Conservation (phyloP, 2,113 vertebrate genomes). For the Chinchilla lanigera region DNA sequence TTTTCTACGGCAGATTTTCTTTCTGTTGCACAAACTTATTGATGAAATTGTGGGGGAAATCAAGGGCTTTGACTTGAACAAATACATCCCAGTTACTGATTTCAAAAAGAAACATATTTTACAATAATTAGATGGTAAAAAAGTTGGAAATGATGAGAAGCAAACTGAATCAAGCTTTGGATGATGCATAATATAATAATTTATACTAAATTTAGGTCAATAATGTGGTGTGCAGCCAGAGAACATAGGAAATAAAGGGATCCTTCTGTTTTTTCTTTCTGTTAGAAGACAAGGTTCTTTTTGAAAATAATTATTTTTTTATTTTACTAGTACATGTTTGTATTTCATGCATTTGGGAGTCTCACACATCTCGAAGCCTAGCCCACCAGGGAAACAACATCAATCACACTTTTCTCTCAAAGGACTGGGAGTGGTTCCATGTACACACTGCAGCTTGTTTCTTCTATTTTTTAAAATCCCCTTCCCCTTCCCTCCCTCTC, state of each 20-base stretch:
- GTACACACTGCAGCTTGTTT: not conserved
- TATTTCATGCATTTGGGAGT: not conserved
- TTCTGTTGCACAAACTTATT: not conserved
- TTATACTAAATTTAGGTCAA: conserved; percentile 63
- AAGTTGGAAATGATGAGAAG: conserved; percentile 63
- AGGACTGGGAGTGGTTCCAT: not conserved
- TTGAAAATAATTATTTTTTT: not conserved
- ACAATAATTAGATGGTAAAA: conserved; percentile 69
- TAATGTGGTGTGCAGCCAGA: conserved; percentile 10
- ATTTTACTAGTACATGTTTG: not conserved
- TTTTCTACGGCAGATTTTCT: conserved; percentile 1
- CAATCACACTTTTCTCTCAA: too few species aligned
- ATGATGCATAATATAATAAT: conserved; percentile 64
- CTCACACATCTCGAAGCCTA: too few species aligned
- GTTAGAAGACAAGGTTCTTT: conserved; percentile 1
- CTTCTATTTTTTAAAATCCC: not conserved
- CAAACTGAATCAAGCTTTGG: conserved; percentile 64
- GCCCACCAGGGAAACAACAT: too few species aligned
- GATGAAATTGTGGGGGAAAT: not conserved
- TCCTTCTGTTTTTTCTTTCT: conserved; percentile 34
- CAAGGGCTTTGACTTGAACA: conserved; percentile 37
- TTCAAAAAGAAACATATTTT: conserved; percentile 64
- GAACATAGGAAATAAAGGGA: conserved; percentile 32
- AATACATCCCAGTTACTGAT: conserved; percentile 60
- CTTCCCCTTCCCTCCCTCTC: not conserved